Percentiles rank a stretch among this genome's conserved stretches.
phyloP scores from a whole-genome alignment of 2,797 vertebrate species.

The Microctenopoma lineatum region DNA sequence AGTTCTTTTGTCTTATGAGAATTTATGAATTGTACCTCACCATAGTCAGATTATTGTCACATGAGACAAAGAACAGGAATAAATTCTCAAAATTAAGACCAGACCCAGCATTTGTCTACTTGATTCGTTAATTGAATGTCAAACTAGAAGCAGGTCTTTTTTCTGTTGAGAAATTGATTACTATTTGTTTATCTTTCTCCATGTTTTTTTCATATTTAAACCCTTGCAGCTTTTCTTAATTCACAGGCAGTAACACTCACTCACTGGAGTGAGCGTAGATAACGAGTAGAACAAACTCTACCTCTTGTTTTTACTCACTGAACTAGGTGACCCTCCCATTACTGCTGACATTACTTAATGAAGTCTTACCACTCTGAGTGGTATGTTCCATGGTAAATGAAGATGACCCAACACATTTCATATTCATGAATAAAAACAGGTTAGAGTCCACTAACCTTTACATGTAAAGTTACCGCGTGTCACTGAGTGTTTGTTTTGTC shows the following conservation, averaged over 20 bases:
- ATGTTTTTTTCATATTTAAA: neutral
- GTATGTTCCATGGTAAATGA: neutral
- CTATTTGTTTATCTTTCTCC: too few relatives aligned
- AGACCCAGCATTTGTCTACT: too few relatives aligned
- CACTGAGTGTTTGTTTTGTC: slow-evolving; percentile 29
- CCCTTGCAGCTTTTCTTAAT: neutral
- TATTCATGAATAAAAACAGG: neutral
- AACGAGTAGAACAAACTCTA: neutral
- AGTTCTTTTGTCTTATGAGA: too few relatives aligned
- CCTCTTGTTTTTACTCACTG: neutral
- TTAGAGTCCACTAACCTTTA: neutral
- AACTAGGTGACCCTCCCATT: neutral
- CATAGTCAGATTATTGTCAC: neutral
- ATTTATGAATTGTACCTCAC: too few relatives aligned
- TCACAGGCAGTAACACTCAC: neutral
- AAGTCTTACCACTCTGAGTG: too few relatives aligned
- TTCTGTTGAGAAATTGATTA: neutral
- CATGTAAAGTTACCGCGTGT: neutral
- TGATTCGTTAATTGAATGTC: neutral
- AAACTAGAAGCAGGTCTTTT: neutral
- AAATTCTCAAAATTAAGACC: too few relatives aligned
- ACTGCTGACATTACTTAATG: too few relatives aligned
- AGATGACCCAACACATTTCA: neutral
- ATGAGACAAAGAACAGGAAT: neutral
- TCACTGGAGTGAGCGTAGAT: neutral